These are phyloP conservation scores for Myiozetetes cayanensis DNA, from an alignment of 2,113 vertebrate species.

Conservation along the genomic window DNA sequence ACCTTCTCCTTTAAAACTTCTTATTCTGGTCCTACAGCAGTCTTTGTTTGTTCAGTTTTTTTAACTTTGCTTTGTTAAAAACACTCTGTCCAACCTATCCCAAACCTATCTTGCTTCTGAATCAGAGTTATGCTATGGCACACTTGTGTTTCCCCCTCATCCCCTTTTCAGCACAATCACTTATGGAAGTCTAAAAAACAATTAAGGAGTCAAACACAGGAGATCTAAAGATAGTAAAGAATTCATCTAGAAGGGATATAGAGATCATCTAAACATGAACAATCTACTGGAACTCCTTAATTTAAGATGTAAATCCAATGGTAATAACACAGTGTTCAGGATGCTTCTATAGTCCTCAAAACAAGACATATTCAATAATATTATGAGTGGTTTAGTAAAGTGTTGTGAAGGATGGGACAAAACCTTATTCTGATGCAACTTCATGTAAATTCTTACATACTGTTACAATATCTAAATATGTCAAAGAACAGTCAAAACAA, in stretches of 20 bases:
- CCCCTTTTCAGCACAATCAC: not conserved
- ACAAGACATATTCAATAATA: not conserved
- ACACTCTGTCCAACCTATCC: not conserved
- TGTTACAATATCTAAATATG: not conserved
- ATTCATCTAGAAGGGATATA: not conserved
- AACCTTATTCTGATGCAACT: slow-evolving; percentile 71
- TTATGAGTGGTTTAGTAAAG: slow-evolving; percentile 19
- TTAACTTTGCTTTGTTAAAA: not conserved
- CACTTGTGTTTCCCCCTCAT: not conserved
- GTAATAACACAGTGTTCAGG: not conserved
- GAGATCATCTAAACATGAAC: not conserved
- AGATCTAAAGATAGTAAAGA: not conserved
- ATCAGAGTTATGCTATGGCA: not conserved
- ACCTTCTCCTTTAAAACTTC: not conserved
- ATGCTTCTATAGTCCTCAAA: slow-evolving; percentile 53
- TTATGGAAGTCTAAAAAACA: not conserved
- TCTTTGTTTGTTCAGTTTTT: not conserved
- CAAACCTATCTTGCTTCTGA: not conserved
- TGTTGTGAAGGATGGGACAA: not conserved
- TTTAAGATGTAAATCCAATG: not conserved
- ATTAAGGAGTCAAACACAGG: not conserved
- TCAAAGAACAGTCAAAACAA: not conserved
- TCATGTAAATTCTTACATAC: not conserved
- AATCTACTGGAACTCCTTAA: not conserved
- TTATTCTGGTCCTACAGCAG: not conserved